Evolutionary conservation across 2,888 invertebrate species (phyloP), one percentile per base, ranked within the genome.

Genomic region (Tipula unca): DNA sequence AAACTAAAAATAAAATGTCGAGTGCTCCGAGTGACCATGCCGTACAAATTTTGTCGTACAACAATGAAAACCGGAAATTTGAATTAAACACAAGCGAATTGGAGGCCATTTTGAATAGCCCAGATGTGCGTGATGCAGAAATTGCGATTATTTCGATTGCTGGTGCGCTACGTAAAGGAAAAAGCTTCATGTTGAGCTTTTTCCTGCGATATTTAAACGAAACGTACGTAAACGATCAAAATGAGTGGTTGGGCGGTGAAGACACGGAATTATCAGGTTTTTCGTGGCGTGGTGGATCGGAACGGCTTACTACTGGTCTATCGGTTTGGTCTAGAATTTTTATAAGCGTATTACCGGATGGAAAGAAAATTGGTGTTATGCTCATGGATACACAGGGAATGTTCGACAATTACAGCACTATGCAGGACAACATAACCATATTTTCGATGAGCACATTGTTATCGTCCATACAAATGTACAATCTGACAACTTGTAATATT

Each of bases 311-410:
- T 8, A 86, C 85, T 8, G 86, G 86, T 1, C 85, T 86, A 2
- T 54, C 36, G 10, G 48, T 86, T 6, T 86, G 86, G 86, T 84
- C 86, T 0, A 85, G 85, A 29, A 36, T 86, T 1, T 86, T 83
- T 20, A 85, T 83, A 8, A 85, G 82, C 10, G 32, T 82, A 10
- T 8, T 32, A 82, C 29, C 85, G 8, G 85, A 29, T 85, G 86
- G 85, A 13, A 85, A 86, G 29, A 86, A 86, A 54, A 36, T 86
- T 6, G 85, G 85, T n/a, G 69, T 86, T 0, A 25, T 86, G 5
- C 13, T 86, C 3, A 35, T 86, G 10, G 86, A 86, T 69, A 86
- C 86, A 8, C 86, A 86, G 85, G 86, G 86, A 17, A 84, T 85
- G 20, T 86, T 86, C 20, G 86, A 86, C 29, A 83, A 17, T 17